phyloP scores from a whole-genome alignment of 2,797 vertebrate genomes.

The Furcifer pardalis region DNA sequence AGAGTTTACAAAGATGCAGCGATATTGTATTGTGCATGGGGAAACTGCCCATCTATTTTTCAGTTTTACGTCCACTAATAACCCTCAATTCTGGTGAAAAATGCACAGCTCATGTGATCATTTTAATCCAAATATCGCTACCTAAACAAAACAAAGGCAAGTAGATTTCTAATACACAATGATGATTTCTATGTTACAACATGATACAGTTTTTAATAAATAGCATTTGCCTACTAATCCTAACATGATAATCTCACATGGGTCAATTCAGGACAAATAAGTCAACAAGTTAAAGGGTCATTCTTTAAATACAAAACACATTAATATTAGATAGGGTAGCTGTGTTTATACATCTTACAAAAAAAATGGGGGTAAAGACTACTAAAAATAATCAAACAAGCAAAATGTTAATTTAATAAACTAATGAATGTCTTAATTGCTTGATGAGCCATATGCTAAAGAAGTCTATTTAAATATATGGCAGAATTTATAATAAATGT shows the following conservation, averaged over 20 bases:
- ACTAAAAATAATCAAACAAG: background rate
- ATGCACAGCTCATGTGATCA: background rate
- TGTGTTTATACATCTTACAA: background rate
- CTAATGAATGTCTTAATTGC: too few relatives aligned
- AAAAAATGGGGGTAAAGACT: background rate
- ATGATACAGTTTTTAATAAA: constrained; percentile 25
- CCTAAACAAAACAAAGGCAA: background rate
- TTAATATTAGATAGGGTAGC: background rate
- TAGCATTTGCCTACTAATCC: constrained; percentile 19
- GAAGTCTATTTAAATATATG: too few relatives aligned
- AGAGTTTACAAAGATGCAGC: background rate
- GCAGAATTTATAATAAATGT: too few relatives aligned
- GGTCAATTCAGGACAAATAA: constrained; percentile 41
- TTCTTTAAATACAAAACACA: constrained; percentile 5
- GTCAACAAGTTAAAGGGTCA: constrained; percentile 34
- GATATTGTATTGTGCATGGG: fast-evolving
- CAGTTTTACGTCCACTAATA: constrained; percentile 8
- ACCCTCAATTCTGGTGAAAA: constrained; percentile 28
- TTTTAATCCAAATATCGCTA: constrained; percentile 1
- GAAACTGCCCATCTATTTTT: background rate
- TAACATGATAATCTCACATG: constrained; percentile 30
- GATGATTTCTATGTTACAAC: constrained; percentile 22
- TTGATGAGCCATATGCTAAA: too few relatives aligned
- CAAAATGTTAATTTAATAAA: background rate
- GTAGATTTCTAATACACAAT: constrained; percentile 23